These are phyloP conservation scores for Drosophila bunnanda DNA, from an alignment of 2,888 invertebrate genomes.

Conservation along the genomic window DNA sequence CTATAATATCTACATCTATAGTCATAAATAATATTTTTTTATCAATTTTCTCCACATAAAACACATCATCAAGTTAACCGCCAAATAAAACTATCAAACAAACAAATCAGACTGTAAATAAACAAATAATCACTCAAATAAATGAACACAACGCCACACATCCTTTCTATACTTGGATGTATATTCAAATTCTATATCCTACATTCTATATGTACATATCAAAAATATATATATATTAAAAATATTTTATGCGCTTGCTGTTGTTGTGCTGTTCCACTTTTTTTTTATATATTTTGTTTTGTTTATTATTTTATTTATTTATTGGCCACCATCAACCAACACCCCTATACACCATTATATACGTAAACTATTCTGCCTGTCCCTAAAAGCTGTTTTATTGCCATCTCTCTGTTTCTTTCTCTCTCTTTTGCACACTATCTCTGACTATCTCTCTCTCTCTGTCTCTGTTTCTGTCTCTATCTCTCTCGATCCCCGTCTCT, in stretches of 20 bases:
- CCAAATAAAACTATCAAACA: conserved; percentile 31
- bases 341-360: background rate
- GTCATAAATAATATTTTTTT: conserved; percentile 24
- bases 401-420: conserved; percentile 16
- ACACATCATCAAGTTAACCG: conserved; percentile 17
- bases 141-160: conserved; percentile 32
- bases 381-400: conserved; percentile 23
- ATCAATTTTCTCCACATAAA: conserved; percentile 42
- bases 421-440: conserved; percentile 12
- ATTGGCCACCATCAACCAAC: conserved; percentile 10
- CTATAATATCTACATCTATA: background rate
- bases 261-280: conserved; percentile 66
- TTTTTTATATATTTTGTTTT: conserved; percentile 25
- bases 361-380: conserved; percentile 3
- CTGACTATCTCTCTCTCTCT: conserved; percentile 13
- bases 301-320: conserved; percentile 24
- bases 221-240: conserved; percentile 41
- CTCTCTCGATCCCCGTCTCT: conserved; percentile 22
- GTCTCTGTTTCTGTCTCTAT: conserved; percentile 6
- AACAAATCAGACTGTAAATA: conserved; percentile 47
- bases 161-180: conserved; percentile 15
- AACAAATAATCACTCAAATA: conserved; percentile 44
- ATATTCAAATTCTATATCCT: conserved; percentile 9
- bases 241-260: conserved; percentile 74
- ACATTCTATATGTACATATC: conserved; percentile 10